A percentile compares a stretch with the other conserved stretches of the same genome.
These are phyloP conservation scores for Pempheris klunzingeri DNA, from an alignment of 2,797 vertebrate species.

Conservation along the genomic window DNA sequence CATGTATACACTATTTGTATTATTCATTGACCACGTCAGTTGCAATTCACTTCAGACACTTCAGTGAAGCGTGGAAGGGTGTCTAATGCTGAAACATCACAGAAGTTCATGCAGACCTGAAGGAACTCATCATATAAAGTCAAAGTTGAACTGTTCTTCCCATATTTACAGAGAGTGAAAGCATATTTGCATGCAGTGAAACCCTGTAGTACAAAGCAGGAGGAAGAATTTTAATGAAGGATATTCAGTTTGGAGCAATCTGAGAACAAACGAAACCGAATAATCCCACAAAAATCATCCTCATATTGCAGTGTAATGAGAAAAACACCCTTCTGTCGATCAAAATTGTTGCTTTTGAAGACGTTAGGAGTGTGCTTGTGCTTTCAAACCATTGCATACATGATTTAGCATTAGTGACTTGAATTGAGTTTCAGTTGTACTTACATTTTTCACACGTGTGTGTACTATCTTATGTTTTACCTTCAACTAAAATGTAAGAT, in stretches of 20 bases:
- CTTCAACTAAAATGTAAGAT: neutral
- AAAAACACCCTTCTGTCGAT: neutral
- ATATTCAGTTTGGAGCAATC: neutral
- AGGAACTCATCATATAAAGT: slow-evolving; percentile 39
- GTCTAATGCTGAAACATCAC: slow-evolving; percentile 15
- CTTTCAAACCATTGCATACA: neutral
- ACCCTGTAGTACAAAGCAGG: slow-evolving; percentile 1
- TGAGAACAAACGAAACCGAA: neutral
- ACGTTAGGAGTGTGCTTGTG: neutral
- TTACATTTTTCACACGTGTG: neutral
- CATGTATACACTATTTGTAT: slow-evolving; percentile 67
- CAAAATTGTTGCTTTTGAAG: neutral
- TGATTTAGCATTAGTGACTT: slow-evolving; percentile 20
- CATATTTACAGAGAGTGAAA: slow-evolving; percentile 13
- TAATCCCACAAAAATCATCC: neutral
- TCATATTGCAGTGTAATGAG: neutral
- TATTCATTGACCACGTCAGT: slow-evolving; percentile 71
- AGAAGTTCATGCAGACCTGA: slow-evolving; percentile 33
- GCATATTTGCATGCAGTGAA: slow-evolving; percentile 42
- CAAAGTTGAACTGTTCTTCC: slow-evolving; percentile 12
- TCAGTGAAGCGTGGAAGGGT: slow-evolving; percentile 32
- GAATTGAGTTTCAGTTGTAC: neutral
- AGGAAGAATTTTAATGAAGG: neutral
- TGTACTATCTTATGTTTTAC: no score
- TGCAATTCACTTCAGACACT: slow-evolving; percentile 51